phyloP scores from a whole-genome alignment of 2,888 invertebrate genomes.

The Caenorhabditis angaria region DNA sequence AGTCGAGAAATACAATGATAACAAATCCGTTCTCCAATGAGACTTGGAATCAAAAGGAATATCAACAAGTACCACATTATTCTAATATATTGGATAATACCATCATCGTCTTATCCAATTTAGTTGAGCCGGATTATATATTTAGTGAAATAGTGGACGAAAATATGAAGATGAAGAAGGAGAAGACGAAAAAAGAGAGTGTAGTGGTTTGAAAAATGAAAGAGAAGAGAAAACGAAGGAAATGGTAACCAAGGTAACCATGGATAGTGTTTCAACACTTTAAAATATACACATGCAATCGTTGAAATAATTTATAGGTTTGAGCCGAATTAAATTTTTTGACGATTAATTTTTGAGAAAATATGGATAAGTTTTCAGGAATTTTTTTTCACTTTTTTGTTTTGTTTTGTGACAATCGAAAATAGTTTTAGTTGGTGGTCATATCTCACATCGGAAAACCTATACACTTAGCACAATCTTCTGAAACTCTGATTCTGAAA shows the following conservation, averaged over 20 bases:
- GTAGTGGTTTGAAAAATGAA: not conserved
- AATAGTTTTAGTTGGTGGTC: too few relatives aligned
- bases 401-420: too few relatives aligned
- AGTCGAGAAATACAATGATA: constrained; percentile 37
- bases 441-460: too few relatives aligned
- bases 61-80: not conserved
- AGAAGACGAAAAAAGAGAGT: not conserved
- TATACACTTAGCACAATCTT: too few relatives aligned
- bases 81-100: too few relatives aligned
- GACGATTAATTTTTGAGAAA: too few relatives aligned
- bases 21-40: constrained; percentile 4
- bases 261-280: not conserved
- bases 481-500: too few relatives aligned
- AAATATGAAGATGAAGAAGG: too few relatives aligned
- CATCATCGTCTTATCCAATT: not conserved
- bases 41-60: not conserved
- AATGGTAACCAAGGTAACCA: not conserved
- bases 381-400: too few relatives aligned
- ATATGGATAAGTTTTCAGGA: too few relatives aligned
- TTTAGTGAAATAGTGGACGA: too few relatives aligned
- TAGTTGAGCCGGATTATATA: constrained; percentile 4
- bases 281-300: not conserved
- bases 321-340: too few relatives aligned
- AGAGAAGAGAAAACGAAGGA: not conserved
- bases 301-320: not conserved